Percentiles rank a stretch among this genome's conserved stretches.
phyloP scores from a whole-genome alignment of 2,888 invertebrate genomes.

The Chymomyza procnemis region DNA sequence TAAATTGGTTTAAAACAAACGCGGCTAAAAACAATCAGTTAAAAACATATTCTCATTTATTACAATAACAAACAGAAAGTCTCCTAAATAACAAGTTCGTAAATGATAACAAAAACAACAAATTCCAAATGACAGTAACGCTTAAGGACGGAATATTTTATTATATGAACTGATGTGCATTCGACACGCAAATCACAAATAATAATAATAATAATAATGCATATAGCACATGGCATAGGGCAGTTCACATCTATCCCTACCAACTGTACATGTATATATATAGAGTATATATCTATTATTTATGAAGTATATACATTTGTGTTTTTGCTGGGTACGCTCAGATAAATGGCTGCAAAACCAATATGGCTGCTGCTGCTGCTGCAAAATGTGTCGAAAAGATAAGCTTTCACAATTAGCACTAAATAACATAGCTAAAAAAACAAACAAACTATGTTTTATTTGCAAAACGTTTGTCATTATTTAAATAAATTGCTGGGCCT shows the following conservation, averaged over 20 bases:
- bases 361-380: background rate
- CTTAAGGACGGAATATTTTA: background rate
- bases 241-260: background rate
- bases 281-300: background rate
- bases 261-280: background rate
- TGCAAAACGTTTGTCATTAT: constrained; percentile 69
- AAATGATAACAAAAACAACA: constrained; percentile 52
- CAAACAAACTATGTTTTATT: constrained; percentile 57
- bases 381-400: background rate
- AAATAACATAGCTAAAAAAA: constrained; percentile 44
- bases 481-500: constrained; percentile 71
- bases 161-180: background rate
- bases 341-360: background rate
- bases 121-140: constrained; percentile 6
- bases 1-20: no score
- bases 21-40: background rate
- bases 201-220: constrained; percentile 43
- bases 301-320: background rate
- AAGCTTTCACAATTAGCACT: constrained; percentile 50
- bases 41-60: background rate
- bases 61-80: constrained; percentile 2
- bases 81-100: constrained; percentile 45
- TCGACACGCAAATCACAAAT: constrained; percentile 68
- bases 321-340: background rate
- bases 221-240: no score